A percentile compares a stretch with the other conserved stretches of the same genome.
phyloP scores from a whole-genome alignment of 2,113 vertebrate species.

The Anarhynchus alexandrinus region DNA sequence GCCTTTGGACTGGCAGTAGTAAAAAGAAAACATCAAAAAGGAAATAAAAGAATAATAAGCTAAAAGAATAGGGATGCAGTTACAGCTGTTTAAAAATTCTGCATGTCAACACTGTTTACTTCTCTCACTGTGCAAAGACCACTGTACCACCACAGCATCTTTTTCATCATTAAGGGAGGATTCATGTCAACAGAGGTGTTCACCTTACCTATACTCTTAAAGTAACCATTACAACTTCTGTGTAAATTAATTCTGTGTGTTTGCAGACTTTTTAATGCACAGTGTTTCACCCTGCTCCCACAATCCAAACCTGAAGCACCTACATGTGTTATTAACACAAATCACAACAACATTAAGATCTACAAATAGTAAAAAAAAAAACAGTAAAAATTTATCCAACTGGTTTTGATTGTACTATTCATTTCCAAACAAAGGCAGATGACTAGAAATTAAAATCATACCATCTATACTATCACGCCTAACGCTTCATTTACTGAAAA shows the following conservation, averaged over 20 bases:
- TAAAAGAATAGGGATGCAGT: neutral
- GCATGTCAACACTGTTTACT: neutral
- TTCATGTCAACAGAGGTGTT: neutral
- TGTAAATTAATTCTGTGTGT: rapidly evolving
- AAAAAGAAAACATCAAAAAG: neutral
- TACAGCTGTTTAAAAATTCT: neutral
- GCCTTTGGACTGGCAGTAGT: neutral
- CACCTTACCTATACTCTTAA: neutral
- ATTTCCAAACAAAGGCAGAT: neutral
- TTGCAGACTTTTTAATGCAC: neutral
- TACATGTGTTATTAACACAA: neutral
- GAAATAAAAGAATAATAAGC: neutral
- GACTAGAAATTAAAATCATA: neutral
- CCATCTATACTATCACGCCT: neutral
- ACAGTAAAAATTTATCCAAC: neutral
- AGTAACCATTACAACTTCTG: neutral
- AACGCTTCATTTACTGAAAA: neutral
- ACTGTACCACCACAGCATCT: neutral
- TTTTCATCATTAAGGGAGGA: neutral
- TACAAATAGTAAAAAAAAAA: neutral
- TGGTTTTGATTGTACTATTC: neutral
- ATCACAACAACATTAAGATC: neutral
- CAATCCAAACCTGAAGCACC: neutral
- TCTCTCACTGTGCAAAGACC: neutral
- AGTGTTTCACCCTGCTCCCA: neutral